Conservation (phyloP, 2,113 vertebrate genomes). For the Amazona guildingii region DNA sequence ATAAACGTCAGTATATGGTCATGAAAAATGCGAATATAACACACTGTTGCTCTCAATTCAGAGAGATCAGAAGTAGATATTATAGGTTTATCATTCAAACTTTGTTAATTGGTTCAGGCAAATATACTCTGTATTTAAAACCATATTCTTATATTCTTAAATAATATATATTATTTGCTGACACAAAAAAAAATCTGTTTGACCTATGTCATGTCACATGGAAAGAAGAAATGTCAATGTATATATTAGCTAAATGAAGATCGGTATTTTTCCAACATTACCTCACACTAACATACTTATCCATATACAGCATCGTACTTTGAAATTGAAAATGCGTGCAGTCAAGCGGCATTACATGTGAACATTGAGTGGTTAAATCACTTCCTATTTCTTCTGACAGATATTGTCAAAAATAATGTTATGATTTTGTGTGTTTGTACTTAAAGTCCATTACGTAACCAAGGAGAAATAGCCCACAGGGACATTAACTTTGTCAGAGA, state of each 20-base stretch:
- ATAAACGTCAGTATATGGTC: background rate
- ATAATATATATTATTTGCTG: background rate
- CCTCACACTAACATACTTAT: background rate
- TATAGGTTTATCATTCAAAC: background rate
- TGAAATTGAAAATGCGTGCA: background rate
- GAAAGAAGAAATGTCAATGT: background rate
- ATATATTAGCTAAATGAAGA: background rate
- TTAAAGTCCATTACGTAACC: background rate
- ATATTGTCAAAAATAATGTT: background rate
- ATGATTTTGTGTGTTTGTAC: background rate
- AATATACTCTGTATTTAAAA: background rate
- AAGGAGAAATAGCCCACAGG: background rate
- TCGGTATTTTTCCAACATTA: background rate
- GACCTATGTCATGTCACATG: fast-evolving
- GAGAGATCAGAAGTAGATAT: background rate
- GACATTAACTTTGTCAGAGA: background rate
- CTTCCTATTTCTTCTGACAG: background rate
- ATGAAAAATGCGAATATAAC: background rate
- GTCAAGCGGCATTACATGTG: background rate
- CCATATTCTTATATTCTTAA: background rate
- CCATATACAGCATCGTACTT: background rate
- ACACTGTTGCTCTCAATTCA: background rate
- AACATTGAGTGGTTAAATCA: background rate
- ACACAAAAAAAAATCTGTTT: background rate
- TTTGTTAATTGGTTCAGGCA: background rate